These are phyloP conservation scores for Deilephila porcellus DNA, from an alignment of 2,888 invertebrate genomes.

Conservation along the genomic window DNA sequence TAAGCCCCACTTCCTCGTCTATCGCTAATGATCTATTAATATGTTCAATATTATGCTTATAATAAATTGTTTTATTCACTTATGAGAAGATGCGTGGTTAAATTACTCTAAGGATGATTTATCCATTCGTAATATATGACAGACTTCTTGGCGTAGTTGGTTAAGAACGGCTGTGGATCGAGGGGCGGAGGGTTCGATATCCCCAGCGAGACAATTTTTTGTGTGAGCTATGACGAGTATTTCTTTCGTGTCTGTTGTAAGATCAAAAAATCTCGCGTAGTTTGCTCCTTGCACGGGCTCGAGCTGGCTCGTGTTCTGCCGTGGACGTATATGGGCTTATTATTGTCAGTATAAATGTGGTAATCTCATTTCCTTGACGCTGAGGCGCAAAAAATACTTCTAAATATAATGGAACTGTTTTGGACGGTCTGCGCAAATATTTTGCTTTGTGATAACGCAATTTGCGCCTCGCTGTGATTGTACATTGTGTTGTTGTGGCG, in stretches of 20 bases:
- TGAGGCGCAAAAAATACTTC: background rate
- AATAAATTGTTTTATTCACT: background rate
- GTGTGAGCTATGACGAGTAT: no score
- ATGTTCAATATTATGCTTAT: background rate
- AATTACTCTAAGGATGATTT: background rate
- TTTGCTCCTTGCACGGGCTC: no score
- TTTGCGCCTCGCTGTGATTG: background rate
- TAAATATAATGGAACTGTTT: background rate
- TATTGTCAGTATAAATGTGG: no score
- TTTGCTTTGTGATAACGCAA: constrained; percentile 3
- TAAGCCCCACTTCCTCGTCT: background rate
- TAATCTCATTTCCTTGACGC: background rate
- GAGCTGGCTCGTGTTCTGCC: no score
- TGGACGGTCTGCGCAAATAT: background rate
- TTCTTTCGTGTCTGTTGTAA: no score
- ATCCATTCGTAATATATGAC: background rate
- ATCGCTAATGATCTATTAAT: background rate
- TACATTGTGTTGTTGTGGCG: background rate
- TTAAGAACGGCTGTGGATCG: no score
- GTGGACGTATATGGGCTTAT: no score
- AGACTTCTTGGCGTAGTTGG: background rate
- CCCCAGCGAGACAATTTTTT: no score
- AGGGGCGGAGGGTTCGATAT: no score
- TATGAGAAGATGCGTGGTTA: background rate
- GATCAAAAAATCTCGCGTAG: no score